phyloP scores from a whole-genome alignment of 2,113 vertebrate genomes.

The Todiramphus saurophagus region DNA sequence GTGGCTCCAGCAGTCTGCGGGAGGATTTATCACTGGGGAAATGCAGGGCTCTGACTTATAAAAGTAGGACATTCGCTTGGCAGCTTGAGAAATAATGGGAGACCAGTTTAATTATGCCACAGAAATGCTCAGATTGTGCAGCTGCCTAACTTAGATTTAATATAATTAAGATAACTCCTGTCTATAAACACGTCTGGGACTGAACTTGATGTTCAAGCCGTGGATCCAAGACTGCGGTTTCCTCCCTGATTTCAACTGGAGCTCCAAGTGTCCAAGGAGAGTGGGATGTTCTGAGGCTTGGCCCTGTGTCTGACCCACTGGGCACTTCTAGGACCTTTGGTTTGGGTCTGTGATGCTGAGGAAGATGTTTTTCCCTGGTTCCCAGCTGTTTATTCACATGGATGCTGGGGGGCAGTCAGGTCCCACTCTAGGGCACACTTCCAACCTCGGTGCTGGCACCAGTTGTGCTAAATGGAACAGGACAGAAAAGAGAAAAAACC shows the following conservation, averaged over 20 bases:
- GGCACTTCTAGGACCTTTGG: rapidly evolving
- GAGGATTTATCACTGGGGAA: background rate
- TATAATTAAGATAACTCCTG: conserved; percentile 43
- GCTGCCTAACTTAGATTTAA: conserved; percentile 37
- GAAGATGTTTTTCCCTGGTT: background rate
- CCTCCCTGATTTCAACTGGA: background rate
- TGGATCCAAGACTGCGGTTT: background rate
- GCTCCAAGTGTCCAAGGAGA: background rate
- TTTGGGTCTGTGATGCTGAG: background rate
- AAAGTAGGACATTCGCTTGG: conserved; percentile 1
- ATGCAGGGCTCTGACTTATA: background rate
- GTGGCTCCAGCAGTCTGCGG: background rate
- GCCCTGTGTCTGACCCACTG: rapidly evolving
- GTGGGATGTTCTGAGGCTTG: background rate
- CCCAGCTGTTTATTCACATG: background rate
- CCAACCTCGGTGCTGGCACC: background rate
- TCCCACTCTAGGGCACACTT: background rate
- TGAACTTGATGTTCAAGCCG: background rate
- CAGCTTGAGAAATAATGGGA: conserved; percentile 34
- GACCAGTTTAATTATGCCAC: conserved; percentile 48
- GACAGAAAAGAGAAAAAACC: rapidly evolving
- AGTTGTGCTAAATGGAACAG: background rate
- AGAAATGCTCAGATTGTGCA: conserved; percentile 39
- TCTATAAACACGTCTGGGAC: conserved; percentile 30
- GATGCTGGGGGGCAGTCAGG: background rate